Percentiles rank a stretch among this genome's conserved stretches.
phyloP scores from a whole-genome alignment of 2,888 invertebrate genomes.

The Meandrusa payeni region DNA sequence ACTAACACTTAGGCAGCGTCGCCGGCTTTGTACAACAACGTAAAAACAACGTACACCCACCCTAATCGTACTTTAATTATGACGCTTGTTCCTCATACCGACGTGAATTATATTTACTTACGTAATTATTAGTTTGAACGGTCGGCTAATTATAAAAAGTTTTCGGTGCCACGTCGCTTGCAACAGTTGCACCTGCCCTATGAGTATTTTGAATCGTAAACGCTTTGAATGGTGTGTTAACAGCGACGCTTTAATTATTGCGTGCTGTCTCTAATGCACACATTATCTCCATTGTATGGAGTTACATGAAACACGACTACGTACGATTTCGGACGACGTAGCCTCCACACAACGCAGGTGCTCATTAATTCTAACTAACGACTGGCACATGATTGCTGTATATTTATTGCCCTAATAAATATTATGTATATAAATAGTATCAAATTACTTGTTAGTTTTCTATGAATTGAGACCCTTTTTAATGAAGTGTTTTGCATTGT shows the following conservation, averaged over 20 bases:
- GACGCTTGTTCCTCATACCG: slow-evolving; percentile 42
- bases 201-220: slow-evolving; percentile 19
- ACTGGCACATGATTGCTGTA: slow-evolving; percentile 16
- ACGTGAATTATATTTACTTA: slow-evolving; percentile 47
- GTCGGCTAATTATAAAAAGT: slow-evolving; percentile 51
- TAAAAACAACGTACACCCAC: slow-evolving; percentile 19
- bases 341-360: slow-evolving; percentile 22
- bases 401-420: slow-evolving; percentile 19
- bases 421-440: slow-evolving; percentile 17
- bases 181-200: slow-evolving; percentile 23
- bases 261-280: slow-evolving; percentile 13
- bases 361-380: slow-evolving; percentile 9
- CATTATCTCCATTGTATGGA: slow-evolving; percentile 14
- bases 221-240: slow-evolving; percentile 22
- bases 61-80: slow-evolving; percentile 55
- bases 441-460: slow-evolving; percentile 17
- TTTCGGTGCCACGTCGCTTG: slow-evolving; percentile 34
- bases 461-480: slow-evolving; percentile 1
- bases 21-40: slow-evolving; percentile 17
- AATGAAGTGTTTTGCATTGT: slow-evolving; percentile 3
- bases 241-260: slow-evolving; percentile 20
- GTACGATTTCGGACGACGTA: no score
- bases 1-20: slow-evolving; percentile 15
- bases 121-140: slow-evolving; percentile 50
- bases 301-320: slow-evolving; percentile 1